Base-by-base conservation (phyloP, 2,888 invertebrate species). In the Steinernema hermaphroditum region DNA sequence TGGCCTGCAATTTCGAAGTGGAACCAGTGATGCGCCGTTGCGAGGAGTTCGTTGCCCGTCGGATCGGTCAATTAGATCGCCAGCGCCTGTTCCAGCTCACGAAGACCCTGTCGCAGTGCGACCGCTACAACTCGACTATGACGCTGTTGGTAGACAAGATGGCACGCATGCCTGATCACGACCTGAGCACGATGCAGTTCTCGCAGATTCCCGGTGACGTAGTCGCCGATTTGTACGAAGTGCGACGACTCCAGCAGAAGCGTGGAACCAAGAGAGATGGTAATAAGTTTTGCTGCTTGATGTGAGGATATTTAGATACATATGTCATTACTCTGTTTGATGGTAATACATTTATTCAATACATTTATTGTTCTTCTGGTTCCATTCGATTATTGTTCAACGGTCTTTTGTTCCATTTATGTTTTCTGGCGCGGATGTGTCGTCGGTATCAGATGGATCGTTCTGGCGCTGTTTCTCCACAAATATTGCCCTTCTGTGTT, bases 61-160 rank as follows among this genome's bases (percentile, higher is more conserved):
- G 78, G 27, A 81, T 80, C n/a, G 62, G 73, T 22, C 78, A 76
- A 12, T 73, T 83, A 54, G 79, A 80, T 49, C 75, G 78, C 27
- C 79, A 77, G 57, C 78, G 78, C 46, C 80, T 83, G 4, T 80
- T 83, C 57, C 80, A 83, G 77, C 81, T 83, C 34, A 41, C 73
- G 12, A 44, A 73, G 41, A 73, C 73, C 29, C 27, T 73, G 19
- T 74, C 73, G 29, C 74, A 34, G 54, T 46, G 50, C 34, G 46
- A 73, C 24, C 72, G 73, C 22, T 49, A 74, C 72, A 37, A 68
- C 57, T 24, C 54, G 0, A 44, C 73, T 8, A 73, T 73, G 72
- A 74, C 73, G 0, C 32, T 73, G 57, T 43, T 73, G 72, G 57
- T 73, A 24, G 73, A 73, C 62, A 74, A 73, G 24, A 46, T 73